Conservation (phyloP, 2,113 vertebrate genomes). For the Anoplopoma fimbria region DNA sequence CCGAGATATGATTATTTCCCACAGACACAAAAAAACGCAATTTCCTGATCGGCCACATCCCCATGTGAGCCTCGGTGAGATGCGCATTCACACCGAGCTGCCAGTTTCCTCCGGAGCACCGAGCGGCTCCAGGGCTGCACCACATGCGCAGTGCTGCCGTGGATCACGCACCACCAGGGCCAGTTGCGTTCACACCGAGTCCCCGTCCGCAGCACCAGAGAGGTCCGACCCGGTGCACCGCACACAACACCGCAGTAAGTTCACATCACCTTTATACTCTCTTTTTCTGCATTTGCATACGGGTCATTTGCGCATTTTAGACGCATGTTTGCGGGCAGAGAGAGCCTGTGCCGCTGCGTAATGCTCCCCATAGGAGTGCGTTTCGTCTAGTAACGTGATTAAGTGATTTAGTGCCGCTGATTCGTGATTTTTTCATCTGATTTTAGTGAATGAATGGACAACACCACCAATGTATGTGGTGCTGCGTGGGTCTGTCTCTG, state of each 20-base stretch:
- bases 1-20: constrained; percentile 17
- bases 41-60: constrained; percentile 32
- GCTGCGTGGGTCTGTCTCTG: background rate
- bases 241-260: too few species aligned
- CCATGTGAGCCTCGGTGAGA: constrained; percentile 19
- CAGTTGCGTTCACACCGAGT: constrained; percentile 72
- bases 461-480: too few species aligned
- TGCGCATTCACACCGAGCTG: constrained; percentile 34
- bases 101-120: constrained; percentile 57
- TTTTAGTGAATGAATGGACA: background rate
- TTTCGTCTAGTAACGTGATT: background rate
- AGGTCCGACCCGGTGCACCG: too few species aligned
- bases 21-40: constrained; percentile 4
- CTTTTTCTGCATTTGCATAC: too few species aligned
- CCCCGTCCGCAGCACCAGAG: constrained; percentile 69
- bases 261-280: too few species aligned
- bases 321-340: background rate
- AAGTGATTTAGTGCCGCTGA: background rate
- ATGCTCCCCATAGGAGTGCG: background rate
- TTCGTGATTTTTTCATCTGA: background rate
- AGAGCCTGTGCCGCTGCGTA: background rate
- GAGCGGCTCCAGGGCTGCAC: constrained; percentile 51
- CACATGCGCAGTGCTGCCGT: constrained; percentile 75
- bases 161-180: constrained; percentile 79
- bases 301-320: background rate